A percentile compares a stretch with the other conserved stretches of the same genome.
Evolutionary conservation across 2,888 invertebrate species (phyloP).

Genomic region (Cerastis rubricosa): DNA sequence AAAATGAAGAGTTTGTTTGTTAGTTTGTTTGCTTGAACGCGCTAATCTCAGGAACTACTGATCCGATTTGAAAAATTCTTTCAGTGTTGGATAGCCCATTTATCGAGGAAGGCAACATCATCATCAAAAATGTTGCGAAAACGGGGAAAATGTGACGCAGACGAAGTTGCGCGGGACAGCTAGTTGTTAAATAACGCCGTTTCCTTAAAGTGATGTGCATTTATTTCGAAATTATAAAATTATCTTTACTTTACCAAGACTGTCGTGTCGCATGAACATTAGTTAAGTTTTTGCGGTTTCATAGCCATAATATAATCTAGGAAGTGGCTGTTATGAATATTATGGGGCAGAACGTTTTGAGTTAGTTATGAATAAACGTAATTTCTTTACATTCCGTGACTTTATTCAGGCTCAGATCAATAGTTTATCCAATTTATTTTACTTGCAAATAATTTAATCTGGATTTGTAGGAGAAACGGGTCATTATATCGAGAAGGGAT

Average conservation of each 20-base stretch:
- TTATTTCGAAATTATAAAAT: slow-evolving; percentile 47
- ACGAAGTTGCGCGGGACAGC: too few relatives aligned
- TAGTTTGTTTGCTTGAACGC: too few relatives aligned
- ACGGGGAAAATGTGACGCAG: too few relatives aligned
- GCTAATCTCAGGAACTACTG: too few relatives aligned
- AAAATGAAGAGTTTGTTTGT: too few relatives aligned
- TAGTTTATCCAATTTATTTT: slow-evolving; percentile 31
- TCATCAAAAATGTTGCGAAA: too few relatives aligned
- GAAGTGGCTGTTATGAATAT: slow-evolving; percentile 49
- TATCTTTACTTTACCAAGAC: slow-evolving; percentile 21
- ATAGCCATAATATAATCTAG: slow-evolving; percentile 51
- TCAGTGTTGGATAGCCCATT: too few relatives aligned
- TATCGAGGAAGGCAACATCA: too few relatives aligned
- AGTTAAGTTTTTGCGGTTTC: slow-evolving; percentile 50
- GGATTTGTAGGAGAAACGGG: slow-evolving; percentile 21
- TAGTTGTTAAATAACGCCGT: slow-evolving; percentile 41
- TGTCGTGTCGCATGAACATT: slow-evolving; percentile 51
- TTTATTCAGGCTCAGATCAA: slow-evolving; percentile 8
- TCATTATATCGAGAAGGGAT: slow-evolving; percentile 35
- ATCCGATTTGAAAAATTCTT: too few relatives aligned
- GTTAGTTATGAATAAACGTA: slow-evolving; percentile 27
- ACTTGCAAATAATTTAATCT: slow-evolving; percentile 36
- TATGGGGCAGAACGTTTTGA: slow-evolving; percentile 23
- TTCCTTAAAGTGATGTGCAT: slow-evolving; percentile 32
- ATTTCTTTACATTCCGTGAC: neutral